Conservation (phyloP, 2,113 vertebrate genomes). For the Hemibagrus wyckioides region DNA sequence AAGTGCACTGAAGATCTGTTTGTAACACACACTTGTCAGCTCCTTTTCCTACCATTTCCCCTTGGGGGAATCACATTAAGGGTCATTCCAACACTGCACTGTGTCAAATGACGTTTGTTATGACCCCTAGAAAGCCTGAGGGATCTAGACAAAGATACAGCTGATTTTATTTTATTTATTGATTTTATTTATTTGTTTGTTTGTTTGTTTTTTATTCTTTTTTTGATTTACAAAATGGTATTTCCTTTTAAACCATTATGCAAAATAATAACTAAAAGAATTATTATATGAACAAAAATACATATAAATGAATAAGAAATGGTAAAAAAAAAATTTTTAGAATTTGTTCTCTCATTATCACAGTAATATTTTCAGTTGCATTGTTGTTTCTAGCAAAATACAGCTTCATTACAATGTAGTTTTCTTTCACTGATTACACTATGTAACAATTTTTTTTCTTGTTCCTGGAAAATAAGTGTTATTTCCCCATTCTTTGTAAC, state of each 20-base stretch:
- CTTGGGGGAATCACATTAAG: not conserved
- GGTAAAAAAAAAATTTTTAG: no score
- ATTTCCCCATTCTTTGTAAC: no score
- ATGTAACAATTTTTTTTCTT: no score
- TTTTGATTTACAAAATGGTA: not conserved
- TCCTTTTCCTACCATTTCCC: not conserved
- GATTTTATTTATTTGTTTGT: no score
- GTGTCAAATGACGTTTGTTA: constrained; percentile 1
- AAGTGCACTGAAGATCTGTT: not conserved
- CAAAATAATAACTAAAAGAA: not conserved
- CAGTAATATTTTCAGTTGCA: not conserved
- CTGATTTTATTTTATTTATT: not conserved
- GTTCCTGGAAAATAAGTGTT: no score
- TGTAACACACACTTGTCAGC: constrained; percentile 7
- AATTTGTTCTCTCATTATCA: not conserved
- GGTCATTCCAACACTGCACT: not conserved
- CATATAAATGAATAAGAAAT: no score
- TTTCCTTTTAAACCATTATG: not conserved
- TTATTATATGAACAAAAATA: not conserved
- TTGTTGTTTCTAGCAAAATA: not conserved
- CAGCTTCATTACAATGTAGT: not conserved
- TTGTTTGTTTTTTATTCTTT: not conserved
- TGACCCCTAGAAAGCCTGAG: not conserved
- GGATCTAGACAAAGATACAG: not conserved
- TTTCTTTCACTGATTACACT: not conserved